Evolutionary conservation across 2,113 vertebrate species (phyloP).

Genomic region (Melanotaenia duboulayi): DNA sequence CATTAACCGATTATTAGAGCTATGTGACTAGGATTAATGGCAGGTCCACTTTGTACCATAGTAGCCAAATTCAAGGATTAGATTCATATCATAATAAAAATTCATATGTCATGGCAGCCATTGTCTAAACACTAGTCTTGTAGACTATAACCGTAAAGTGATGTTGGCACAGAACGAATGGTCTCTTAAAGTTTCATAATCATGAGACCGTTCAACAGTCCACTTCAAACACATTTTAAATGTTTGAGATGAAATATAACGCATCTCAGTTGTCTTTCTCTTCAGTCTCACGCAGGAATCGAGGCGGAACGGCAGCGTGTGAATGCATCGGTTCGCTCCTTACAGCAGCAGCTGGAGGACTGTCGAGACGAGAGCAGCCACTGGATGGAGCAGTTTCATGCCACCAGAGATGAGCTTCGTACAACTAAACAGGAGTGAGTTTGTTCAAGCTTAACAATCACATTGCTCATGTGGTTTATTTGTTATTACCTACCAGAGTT

Average conservation of each 20-base stretch:
- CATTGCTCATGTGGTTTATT: background rate
- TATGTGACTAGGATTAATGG: no score
- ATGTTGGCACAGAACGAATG: background rate
- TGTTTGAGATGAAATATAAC: background rate
- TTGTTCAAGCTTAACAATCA: background rate
- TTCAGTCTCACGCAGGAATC: conserved; percentile 87
- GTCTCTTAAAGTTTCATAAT: background rate
- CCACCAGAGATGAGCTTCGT: conserved; percentile 89
- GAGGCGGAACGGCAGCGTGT: conserved; percentile 90
- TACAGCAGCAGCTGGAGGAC: conserved; percentile 92
- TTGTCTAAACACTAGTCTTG: no score
- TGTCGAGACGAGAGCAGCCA: conserved; percentile 90
- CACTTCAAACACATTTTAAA: background rate
- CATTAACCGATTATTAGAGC: no score
- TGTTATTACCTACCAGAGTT: background rate
- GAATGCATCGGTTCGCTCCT: conserved; percentile 82
- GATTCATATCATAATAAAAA: background rate
- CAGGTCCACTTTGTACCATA: no score
- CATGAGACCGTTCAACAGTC: background rate
- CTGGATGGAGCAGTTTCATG: conserved; percentile 94
- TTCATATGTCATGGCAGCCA: background rate
- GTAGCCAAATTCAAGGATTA: background rate
- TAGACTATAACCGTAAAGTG: background rate
- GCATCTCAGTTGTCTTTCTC: background rate
- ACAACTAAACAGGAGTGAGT: conserved; percentile 90